Evolutionary conservation across 2,888 invertebrate genomes (phyloP), one percentile per base, ranked within the genome.

Genomic region (Dugesia japonica): DNA sequence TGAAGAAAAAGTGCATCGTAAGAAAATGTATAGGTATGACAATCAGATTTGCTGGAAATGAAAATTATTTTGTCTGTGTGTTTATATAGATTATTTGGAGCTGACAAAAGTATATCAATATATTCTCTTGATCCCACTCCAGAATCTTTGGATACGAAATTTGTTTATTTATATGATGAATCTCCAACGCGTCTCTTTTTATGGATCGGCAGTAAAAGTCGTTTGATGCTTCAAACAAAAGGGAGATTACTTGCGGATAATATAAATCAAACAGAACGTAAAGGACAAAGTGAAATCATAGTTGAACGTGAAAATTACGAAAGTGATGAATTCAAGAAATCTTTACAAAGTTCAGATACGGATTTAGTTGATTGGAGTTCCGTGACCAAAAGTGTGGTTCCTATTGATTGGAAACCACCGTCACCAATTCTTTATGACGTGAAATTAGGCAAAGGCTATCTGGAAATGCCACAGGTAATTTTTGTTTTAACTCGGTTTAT

Each of bases 371-470:
- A 56, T 38, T 71, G 71, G 71, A 20, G 26, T 71, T 15, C 9
- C 20, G 7, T 9, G n/a, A 7, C 71, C 7, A 26, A 71, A 79
- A 78, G 77, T 31, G 26, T 71, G 75, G 79, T 80, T 4, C 79
- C 80, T 13, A 79, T 79, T 26, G 75, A 80, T 73, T 80, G 79
- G 80, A 81, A 85, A 13, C 89, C 90, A 80, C 85, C 87, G 0
- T 83, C 87, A 17, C 90, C 94, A 0, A 88, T 91, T 1, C 85
- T 97, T 76, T 97, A 95, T 86, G 91, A 92, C 86, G 93, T 98
- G 76, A 91, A 93, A 81, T 88, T 98, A 17, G 97, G 98, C 72
- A 95, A 94, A 92, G 98, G 98, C 0, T 99, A 95, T 85, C 86
- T 98, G 81, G 98, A 99, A 86, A 87, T 98, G 81, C 97, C 97